A percentile compares a stretch with the other conserved stretches of the same genome.
Conservation (phyloP, 2,797 vertebrate species). For the Spea hammondii region DNA sequence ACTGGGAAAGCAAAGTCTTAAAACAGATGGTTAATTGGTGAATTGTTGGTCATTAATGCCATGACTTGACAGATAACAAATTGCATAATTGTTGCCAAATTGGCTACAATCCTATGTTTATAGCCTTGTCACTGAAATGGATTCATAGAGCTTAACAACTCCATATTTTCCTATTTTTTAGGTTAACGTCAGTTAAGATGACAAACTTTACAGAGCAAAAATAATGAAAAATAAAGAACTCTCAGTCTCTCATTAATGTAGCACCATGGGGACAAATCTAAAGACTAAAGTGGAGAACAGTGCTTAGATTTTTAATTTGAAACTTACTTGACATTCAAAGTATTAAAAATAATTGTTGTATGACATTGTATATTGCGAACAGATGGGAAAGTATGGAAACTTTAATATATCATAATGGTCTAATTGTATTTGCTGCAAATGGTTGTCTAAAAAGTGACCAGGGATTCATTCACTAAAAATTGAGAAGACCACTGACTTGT, state of each 20-base stretch:
- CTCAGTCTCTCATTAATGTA: neutral
- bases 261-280: no score
- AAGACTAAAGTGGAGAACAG: no score
- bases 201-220: neutral
- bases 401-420: conserved; percentile 20
- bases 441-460: no score
- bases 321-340: neutral
- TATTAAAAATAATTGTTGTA: neutral
- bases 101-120: conserved; percentile 10
- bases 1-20: conserved; percentile 1
- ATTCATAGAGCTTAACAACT: neutral
- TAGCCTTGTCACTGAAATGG: neutral
- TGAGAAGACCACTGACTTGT: no score
- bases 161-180: neutral
- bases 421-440: conserved; percentile 10
- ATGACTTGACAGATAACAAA: conserved; percentile 39
- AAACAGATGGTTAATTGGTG: conserved; percentile 38
- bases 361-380: conserved; percentile 8
- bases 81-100: conserved; percentile 31
- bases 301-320: neutral
- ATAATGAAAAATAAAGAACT: neutral
- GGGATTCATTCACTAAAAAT: no score
- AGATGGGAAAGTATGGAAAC: conserved; percentile 22
- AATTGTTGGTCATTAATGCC: conserved; percentile 30
- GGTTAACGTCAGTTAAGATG: conserved; percentile 5